Conservation (phyloP, 2,888 invertebrate genomes). For the Endomychus coccineus region DNA sequence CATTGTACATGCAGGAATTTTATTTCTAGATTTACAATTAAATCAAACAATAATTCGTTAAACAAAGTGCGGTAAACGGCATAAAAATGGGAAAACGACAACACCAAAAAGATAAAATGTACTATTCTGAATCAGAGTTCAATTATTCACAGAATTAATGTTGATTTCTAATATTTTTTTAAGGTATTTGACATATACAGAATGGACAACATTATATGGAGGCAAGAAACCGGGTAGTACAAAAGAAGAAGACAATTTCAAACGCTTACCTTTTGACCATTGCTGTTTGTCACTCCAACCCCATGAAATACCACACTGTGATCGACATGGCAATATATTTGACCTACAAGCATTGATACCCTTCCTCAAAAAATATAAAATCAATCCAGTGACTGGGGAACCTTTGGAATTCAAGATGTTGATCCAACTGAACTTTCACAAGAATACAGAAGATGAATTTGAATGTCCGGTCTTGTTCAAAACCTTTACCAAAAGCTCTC, state of each 20-base stretch:
- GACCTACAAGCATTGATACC: conserved; percentile 81
- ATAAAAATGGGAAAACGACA: conserved; percentile 88
- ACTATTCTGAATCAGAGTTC: conserved; percentile 23
- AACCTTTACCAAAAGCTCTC: conserved; percentile 85
- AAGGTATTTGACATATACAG: conserved; percentile 80
- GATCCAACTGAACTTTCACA: conserved; percentile 79
- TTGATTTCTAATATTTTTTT: conserved; percentile 14
- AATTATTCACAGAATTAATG: conserved; percentile 2
- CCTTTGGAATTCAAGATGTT: conserved; percentile 74
- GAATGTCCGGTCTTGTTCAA: conserved; percentile 95
- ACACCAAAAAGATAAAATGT: conserved; percentile 94
- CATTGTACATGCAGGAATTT: no score
- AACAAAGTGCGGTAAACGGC: no score
- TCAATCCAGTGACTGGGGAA: conserved; percentile 92
- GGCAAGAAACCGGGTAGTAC: conserved; percentile 66
- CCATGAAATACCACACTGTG: conserved; percentile 87
- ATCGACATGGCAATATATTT: conserved; percentile 84
- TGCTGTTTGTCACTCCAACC: conserved; percentile 89
- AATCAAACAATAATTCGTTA: no score
- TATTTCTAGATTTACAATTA: no score
- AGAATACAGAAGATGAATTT: conserved; percentile 73
- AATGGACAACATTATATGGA: conserved; percentile 85
- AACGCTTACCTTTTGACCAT: conserved; percentile 86
- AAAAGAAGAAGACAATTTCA: conserved; percentile 74
- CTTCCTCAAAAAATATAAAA: conserved; percentile 83